These are phyloP conservation scores for Scotopteryx bipunctaria DNA, from an alignment of 2,888 invertebrate genomes.

Conservation along the genomic window DNA sequence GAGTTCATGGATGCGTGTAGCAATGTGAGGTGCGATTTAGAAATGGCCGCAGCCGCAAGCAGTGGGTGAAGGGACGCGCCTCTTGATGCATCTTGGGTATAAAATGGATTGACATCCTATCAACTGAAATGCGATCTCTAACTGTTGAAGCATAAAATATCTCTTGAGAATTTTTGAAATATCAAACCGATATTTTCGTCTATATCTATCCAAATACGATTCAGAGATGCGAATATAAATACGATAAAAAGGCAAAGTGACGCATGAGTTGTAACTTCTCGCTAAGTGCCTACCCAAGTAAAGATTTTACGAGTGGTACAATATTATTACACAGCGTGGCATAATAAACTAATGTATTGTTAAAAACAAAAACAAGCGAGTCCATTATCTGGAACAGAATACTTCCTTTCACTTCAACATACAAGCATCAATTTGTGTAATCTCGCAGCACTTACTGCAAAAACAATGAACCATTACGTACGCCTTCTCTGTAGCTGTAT, in stretches of 20 bases:
- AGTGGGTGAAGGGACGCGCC: slow-evolving; percentile 41
- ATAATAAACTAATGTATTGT: slow-evolving; percentile 52
- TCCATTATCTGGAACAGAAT: slow-evolving; percentile 59
- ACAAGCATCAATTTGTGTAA: slow-evolving; percentile 68
- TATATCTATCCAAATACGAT: background rate
- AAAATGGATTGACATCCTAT: slow-evolving; percentile 57
- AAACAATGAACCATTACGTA: slow-evolving; percentile 72
- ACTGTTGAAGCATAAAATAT: slow-evolving; percentile 40
- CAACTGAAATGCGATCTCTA: slow-evolving; percentile 49
- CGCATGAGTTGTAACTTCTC: too few species aligned
- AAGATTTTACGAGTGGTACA: background rate
- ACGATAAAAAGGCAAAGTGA: too few species aligned
- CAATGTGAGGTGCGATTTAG: slow-evolving; percentile 62
- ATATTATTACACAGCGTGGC: slow-evolving; percentile 24
- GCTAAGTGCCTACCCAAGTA: too few species aligned
- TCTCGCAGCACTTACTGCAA: slow-evolving; percentile 65
- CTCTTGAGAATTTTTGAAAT: slow-evolving; percentile 26
- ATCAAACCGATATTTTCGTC: background rate
- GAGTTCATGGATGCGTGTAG: slow-evolving; percentile 50
- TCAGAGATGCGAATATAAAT: background rate
- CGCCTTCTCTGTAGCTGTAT: slow-evolving; percentile 40
- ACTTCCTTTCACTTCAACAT: slow-evolving; percentile 70
- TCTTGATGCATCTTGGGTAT: slow-evolving; percentile 52
- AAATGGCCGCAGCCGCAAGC: slow-evolving; percentile 46
- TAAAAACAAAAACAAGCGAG: slow-evolving; percentile 57